Conservation (phyloP, 2,113 vertebrate species). For the Tympanuchus pallidicinctus region DNA sequence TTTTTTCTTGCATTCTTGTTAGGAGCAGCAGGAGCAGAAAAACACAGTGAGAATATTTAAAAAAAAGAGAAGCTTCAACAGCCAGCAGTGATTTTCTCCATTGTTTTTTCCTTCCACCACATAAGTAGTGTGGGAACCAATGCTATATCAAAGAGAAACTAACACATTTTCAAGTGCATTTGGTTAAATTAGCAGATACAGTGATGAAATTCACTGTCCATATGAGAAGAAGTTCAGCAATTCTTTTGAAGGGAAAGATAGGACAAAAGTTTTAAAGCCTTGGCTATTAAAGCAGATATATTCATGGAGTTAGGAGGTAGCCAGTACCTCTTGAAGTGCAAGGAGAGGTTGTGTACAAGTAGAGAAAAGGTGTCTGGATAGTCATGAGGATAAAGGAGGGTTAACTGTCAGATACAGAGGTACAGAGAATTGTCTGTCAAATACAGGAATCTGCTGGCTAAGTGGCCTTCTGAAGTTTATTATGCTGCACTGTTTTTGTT, state of each 20-base stretch:
- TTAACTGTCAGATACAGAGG: neutral
- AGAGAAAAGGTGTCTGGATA: neutral
- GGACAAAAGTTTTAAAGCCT: conserved; percentile 2
- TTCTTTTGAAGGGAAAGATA: neutral
- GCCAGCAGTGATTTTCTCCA: fast-evolving
- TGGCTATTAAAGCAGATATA: neutral
- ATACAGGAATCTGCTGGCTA: neutral
- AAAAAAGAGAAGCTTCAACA: neutral
- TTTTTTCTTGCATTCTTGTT: neutral
- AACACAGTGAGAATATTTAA: neutral
- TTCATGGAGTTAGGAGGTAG: neutral
- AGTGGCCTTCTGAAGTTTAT: neutral
- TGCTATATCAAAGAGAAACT: fast-evolving
- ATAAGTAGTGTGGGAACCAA: neutral
- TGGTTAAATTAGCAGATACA: neutral
- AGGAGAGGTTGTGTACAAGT: neutral
- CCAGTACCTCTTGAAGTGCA: neutral
- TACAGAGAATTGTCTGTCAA: neutral
- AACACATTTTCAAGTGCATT: conserved; percentile 6
- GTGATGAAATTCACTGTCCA: conserved; percentile 23
- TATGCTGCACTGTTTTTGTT: neutral
- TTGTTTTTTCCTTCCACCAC: neutral
- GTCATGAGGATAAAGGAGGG: neutral
- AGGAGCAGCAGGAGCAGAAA: neutral
- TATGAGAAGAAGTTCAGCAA: conserved; percentile 7